phyloP scores from a whole-genome alignment of 1,140 invertebrate species.

The Aporrectodea caliginosa region DNA sequence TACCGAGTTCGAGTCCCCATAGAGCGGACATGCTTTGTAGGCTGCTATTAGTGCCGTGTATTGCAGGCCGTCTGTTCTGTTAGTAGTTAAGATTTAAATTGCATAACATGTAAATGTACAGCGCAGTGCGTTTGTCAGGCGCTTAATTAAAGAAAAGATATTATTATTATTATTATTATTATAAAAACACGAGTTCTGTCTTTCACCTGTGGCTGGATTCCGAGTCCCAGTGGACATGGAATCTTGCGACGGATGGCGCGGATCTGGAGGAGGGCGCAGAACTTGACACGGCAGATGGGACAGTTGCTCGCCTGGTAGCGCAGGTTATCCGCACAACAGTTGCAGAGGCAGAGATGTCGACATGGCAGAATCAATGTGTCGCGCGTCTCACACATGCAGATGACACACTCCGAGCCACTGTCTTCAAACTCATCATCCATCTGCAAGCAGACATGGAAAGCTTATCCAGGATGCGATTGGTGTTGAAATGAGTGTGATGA shows the following conservation, averaged over 20 bases:
- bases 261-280: slow-evolving; percentile 92
- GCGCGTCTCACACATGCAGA: slow-evolving; percentile 95
- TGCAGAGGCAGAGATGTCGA: slow-evolving; percentile 94
- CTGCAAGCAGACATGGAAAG: slow-evolving; percentile 3
- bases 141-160: too few species aligned
- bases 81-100: too few species aligned
- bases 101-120: too few species aligned
- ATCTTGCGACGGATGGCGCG: slow-evolving; percentile 61
- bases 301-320: slow-evolving; percentile 93
- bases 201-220: neutral
- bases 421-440: slow-evolving; percentile 65
- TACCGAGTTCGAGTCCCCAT: too few species aligned
- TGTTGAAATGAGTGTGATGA: too few species aligned
- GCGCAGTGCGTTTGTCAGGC: too few species aligned
- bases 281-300: slow-evolving; percentile 95
- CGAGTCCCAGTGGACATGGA: neutral
- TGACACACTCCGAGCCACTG: slow-evolving; percentile 96
- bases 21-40: too few species aligned
- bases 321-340: slow-evolving; percentile 92
- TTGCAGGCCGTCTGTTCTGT: too few species aligned
- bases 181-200: too few species aligned
- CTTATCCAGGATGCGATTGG: too few species aligned
- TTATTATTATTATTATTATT: too few species aligned
- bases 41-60: too few species aligned
- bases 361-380: slow-evolving; percentile 98